Evolutionary conservation across 2,113 vertebrate genomes (phyloP).

Genomic region (Isichthys henryi): DNA sequence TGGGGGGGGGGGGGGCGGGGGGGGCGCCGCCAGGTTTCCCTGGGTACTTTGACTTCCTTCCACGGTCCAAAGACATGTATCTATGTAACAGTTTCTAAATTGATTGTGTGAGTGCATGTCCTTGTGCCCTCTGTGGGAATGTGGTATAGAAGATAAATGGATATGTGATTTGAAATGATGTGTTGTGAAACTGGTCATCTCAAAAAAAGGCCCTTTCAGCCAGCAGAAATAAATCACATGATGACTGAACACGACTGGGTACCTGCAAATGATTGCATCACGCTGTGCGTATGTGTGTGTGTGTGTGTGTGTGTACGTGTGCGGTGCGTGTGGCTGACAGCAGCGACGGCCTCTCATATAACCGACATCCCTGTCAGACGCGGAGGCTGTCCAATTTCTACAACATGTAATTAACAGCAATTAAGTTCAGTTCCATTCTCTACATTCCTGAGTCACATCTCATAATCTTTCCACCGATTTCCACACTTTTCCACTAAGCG

Average conservation of each 20-base stretch:
- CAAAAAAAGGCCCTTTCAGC: background rate
- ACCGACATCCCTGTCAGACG: background rate
- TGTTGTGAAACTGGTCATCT: background rate
- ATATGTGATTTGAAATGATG: background rate
- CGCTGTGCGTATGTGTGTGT: background rate
- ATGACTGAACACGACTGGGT: background rate
- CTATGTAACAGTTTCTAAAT: background rate
- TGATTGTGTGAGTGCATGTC: background rate
- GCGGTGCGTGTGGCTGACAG: background rate
- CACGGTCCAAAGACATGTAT: background rate
- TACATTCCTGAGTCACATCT: background rate
- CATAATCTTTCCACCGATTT: background rate
- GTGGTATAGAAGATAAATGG: background rate
- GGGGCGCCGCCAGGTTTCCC: too few relatives aligned
- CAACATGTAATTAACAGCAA: background rate
- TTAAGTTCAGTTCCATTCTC: background rate
- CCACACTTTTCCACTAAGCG: background rate
- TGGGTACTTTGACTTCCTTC: background rate
- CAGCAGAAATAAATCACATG: background rate
- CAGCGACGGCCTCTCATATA: background rate
- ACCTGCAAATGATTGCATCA: background rate
- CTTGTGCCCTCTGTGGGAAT: background rate
- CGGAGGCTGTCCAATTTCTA: background rate
- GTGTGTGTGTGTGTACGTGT: background rate
- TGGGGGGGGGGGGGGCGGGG: too few relatives aligned